A percentile compares a stretch with the other conserved stretches of the same genome.
Evolutionary conservation across 2,113 vertebrate genomes (phyloP).

Genomic region (Trachemys scripta): DNA sequence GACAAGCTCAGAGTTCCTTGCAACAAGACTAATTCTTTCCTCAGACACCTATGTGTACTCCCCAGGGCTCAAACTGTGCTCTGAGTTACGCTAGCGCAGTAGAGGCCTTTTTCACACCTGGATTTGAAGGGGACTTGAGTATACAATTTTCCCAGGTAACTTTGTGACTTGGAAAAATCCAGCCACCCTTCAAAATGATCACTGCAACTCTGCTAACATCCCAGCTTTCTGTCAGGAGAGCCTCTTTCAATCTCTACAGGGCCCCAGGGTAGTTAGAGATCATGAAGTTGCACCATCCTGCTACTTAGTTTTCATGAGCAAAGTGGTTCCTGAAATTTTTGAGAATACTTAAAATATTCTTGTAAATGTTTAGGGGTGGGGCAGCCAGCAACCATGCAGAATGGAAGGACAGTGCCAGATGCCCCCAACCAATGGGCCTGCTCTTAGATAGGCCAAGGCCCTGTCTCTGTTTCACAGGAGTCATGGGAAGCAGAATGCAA

Average conservation of each 20-base stretch:
- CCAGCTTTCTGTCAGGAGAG: not conserved
- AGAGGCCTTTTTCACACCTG: not conserved
- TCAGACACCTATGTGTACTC: not conserved
- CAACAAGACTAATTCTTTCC: constrained; percentile 4
- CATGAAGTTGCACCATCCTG: not conserved
- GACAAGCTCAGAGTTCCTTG: not conserved
- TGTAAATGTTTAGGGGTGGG: not conserved
- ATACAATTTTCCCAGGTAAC: not conserved
- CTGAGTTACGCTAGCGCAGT: not conserved
- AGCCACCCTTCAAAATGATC: not conserved
- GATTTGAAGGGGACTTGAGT: not conserved
- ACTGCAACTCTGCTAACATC: not conserved
- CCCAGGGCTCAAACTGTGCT: not conserved
- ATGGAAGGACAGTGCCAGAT: not conserved
- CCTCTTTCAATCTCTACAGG: not conserved
- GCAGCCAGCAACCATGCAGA: not conserved
- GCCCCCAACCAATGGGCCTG: not conserved
- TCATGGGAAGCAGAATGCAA: not conserved
- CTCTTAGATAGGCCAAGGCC: not conserved
- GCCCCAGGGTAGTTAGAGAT: not conserved
- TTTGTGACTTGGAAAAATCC: not conserved
- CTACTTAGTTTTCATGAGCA: not conserved
- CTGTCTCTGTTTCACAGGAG: not conserved
- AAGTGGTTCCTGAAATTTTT: not conserved
- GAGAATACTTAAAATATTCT: not conserved